Base-by-base conservation (phyloP, 2,888 invertebrate species). In the Agonopterix subpropinquella region DNA sequence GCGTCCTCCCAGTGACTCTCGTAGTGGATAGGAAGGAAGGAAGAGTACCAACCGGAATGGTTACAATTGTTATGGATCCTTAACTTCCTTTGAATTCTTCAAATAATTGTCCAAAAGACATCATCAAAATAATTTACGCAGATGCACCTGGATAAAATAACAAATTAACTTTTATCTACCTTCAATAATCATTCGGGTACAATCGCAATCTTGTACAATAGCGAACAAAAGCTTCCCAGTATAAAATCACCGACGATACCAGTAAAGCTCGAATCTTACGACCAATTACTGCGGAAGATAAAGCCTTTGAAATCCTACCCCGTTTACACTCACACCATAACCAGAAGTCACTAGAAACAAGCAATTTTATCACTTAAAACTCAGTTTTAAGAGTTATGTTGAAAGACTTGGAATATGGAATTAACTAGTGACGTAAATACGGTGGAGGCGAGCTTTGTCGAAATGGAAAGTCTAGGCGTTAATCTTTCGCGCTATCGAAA, bases 221-320 rank as follows among this genome's bases (percentile, higher is more conserved):
- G 66, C 59, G 64, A 59, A 72, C 71, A 70, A 71, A 78, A 73
- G 65, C 56, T 49, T 41, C 36, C 50, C 37, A 48, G 55, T 61
- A 62, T 67, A 70, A 70, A 69, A 71, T 67, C 68, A 64, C 64
- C 63, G 65, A 56, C 59, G 62, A 57, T 58, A 62, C 66, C 48
- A 52, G 70, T 80, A 80, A 79, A 80, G 65, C 72, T 61, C 62
- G 67, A 62, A 67, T 69, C 74, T 77, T 80, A 81, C 77, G 77
- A 78, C 74, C 80, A 81, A 81, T 81, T 81, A 81, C 76, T 53
- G 61, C 45, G 56, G 58, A 55, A 78, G 80, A 78, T 81, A 80
- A 79, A 77, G 73, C 76, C 73, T 69, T 68, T 70, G 71, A 72
- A 70, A 72, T 69, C 68, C 63, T 60, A 67, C 70, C 61, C 62